Percentiles rank a stretch among this genome's conserved stretches.
These are phyloP conservation scores for Drosophila takahashii DNA, from an alignment of 1,140 invertebrate genomes.

Conservation along the genomic window DNA sequence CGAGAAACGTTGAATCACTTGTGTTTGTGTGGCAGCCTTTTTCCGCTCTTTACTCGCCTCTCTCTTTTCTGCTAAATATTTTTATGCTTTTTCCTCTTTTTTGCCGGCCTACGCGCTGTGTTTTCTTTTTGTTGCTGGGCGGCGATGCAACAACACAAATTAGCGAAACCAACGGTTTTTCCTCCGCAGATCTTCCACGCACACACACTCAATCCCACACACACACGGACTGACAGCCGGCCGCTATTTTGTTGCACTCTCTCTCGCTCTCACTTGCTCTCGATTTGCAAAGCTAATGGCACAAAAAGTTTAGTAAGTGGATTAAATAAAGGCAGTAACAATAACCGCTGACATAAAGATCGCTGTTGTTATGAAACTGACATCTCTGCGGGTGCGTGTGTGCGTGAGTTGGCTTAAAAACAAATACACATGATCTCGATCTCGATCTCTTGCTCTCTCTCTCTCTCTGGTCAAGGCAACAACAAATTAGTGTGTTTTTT, in stretches of 20 bases:
- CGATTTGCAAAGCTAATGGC: constrained; percentile 11
- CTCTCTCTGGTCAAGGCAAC: constrained; percentile 41
- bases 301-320: constrained; percentile 31
- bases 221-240: constrained; percentile 44
- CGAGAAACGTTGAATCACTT: constrained; percentile 70
- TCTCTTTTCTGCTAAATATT: background rate
- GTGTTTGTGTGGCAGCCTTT: constrained; percentile 51
- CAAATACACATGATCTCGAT: constrained; percentile 50
- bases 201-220: constrained; percentile 4
- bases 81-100: background rate
- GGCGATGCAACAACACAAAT: constrained; percentile 40
- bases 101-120: constrained; percentile 57
- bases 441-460: constrained; percentile 18
- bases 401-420: constrained; percentile 27
- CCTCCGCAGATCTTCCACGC: constrained; percentile 38
- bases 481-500: constrained; percentile 23
- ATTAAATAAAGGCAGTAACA: constrained; percentile 59
- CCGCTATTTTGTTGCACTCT: constrained; percentile 51
- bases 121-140: constrained; percentile 40
- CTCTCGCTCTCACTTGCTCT: constrained; percentile 15
- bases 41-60: background rate
- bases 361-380: constrained; percentile 70
- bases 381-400: constrained; percentile 12
- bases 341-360: constrained; percentile 31
- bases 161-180: constrained; percentile 43